phyloP scores from a whole-genome alignment of 1,140 invertebrate species.

The silkworm (Bombyx mori) region DNA sequence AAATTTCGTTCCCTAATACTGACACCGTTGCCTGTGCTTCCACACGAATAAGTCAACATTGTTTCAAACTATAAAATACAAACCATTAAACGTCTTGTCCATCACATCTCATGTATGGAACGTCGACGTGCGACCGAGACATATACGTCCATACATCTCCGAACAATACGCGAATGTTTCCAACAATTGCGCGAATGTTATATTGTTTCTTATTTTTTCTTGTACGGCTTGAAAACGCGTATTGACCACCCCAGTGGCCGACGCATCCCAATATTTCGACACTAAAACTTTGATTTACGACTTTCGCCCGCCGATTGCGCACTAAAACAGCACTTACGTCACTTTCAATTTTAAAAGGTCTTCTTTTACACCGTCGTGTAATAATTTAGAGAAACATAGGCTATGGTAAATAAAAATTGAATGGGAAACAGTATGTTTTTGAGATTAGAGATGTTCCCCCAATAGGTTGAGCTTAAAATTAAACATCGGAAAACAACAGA shows the following conservation, averaged over 20 bases:
- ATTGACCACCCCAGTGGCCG: slow-evolving; percentile 60
- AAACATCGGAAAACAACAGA: no score
- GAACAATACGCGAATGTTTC: slow-evolving; percentile 53
- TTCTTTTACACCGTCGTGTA: slow-evolving; percentile 45
- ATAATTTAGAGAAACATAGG: slow-evolving; percentile 1
- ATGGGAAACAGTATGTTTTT: no score
- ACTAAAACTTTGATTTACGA: slow-evolving; percentile 70
- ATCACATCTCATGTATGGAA: slow-evolving; percentile 22
- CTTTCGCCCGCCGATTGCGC: slow-evolving; percentile 62
- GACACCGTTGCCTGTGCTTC: no score
- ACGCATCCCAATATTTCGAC: slow-evolving; percentile 67
- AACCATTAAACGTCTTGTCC: slow-evolving; percentile 7
- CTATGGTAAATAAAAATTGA: no score
- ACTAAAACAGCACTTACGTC: slow-evolving; percentile 69
- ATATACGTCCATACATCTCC: slow-evolving; percentile 30
- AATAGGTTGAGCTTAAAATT: no score
- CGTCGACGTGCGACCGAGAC: slow-evolving; percentile 24
- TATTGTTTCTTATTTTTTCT: slow-evolving; percentile 60
- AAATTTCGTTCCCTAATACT: no score
- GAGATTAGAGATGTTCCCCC: no score
- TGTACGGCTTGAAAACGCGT: slow-evolving; percentile 38
- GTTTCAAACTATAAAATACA: not conserved
- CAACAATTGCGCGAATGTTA: slow-evolving; percentile 50
- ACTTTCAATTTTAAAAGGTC: slow-evolving; percentile 68
- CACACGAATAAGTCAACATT: no score